Base-by-base conservation (phyloP, 2,797 vertebrate species). In the Enteromius viviparus region DNA sequence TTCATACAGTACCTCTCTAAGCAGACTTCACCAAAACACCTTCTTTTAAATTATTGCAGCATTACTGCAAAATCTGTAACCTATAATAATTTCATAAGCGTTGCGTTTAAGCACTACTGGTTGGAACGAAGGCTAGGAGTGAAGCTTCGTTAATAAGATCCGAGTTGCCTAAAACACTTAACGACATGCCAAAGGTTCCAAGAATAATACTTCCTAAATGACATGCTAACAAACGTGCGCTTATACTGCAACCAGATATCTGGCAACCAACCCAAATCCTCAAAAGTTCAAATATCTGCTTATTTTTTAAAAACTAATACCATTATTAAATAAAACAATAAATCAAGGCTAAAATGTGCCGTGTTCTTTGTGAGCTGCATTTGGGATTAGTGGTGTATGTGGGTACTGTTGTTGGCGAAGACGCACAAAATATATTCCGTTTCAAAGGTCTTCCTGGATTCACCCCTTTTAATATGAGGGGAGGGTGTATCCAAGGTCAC, bases 401-500 rank as follows among this genome's bases (percentile, higher is more conserved):
- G 68, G 40, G 49, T 47, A 17, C 40, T 42, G 2, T 62, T 29
- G 23, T 58, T 60, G 51, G 66, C 53, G 21, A 37, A 64, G 17
- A 75, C 10, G 53, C 68, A 72, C 62, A 60, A 76, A 62, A 85
- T 37, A 83, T 74, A 42, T 82, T 76, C 62, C 2, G 74, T 83
- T 76, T 76, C 65, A 85, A 82, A 86, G 71, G 10, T 58, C 51
- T 87, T 84, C 70, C 68, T 80, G 60, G 74, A 84, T 82, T 78
- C 32, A 68, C 58, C 80, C 37, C 49, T 71, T 84, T 82, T 80
- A 81, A 81, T 64, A 76, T 42, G 49, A 78, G 69, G 42, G 42
- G 37, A 49, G 81, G 23, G 60, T 62, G 75, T 55, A 77, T 86
- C 74, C 87, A 88, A 88, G 86, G 87, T 78, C 85, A 83, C 34